phyloP scores from a whole-genome alignment of 2,888 invertebrate genomes.

The Eupithecia inturbata region DNA sequence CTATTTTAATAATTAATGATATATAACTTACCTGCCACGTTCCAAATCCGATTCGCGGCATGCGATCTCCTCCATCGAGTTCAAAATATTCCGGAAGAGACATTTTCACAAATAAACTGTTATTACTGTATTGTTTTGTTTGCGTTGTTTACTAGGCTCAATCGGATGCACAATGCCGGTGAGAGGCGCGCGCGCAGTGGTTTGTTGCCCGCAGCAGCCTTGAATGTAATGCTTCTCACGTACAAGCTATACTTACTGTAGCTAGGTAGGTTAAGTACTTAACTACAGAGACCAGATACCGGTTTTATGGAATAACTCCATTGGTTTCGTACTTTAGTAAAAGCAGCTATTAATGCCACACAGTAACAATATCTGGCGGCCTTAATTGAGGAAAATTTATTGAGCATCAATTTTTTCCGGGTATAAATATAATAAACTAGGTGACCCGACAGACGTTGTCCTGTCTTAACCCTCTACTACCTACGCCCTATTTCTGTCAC shows the following conservation, averaged over 20 bases:
- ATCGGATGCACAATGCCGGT: slow-evolving; percentile 52
- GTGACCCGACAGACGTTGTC: no score
- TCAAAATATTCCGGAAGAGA: slow-evolving; percentile 64
- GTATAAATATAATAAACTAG: no score
- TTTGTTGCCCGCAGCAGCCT: slow-evolving; percentile 45
- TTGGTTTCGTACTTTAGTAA: slow-evolving; percentile 10
- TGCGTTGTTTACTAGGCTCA: slow-evolving; percentile 45
- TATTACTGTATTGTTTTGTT: slow-evolving; percentile 28
- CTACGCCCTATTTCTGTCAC: no score
- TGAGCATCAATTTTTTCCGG: slow-evolving; percentile 8
- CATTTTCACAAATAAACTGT: slow-evolving; percentile 53
- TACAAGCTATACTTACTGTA: not conserved
- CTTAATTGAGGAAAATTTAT: slow-evolving; percentile 8
- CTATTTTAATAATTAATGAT: slow-evolving; percentile 4
- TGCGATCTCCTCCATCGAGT: slow-evolving; percentile 81
- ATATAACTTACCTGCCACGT: slow-evolving; percentile 89
- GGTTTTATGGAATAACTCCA: slow-evolving; percentile 34
- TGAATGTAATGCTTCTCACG: slow-evolving; percentile 40
- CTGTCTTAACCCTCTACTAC: no score
- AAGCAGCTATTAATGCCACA: not conserved
- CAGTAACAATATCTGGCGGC: not conserved
- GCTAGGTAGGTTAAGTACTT: slow-evolving; percentile 8
- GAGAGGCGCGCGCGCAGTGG: slow-evolving; percentile 44
- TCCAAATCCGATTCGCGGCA: slow-evolving; percentile 90
- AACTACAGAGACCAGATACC: slow-evolving; percentile 31